Percentiles rank a stretch among this genome's conserved stretches.
Evolutionary conservation across 2,797 vertebrate species (phyloP).

Genomic region (Crocidura indochinensis): DNA sequence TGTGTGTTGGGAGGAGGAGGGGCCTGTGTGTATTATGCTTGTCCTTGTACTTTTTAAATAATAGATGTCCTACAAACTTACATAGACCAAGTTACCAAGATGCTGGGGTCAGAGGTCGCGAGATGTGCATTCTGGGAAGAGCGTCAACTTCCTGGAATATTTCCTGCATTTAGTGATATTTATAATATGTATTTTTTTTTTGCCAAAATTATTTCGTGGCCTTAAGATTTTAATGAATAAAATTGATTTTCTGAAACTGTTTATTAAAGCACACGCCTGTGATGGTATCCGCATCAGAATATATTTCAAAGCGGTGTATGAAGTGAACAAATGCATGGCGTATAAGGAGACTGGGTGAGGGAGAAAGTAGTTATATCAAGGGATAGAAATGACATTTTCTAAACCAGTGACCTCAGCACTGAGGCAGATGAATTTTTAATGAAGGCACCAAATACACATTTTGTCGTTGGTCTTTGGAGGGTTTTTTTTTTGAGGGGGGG

Average conservation of each 20-base stretch:
- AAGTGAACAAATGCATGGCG: background rate
- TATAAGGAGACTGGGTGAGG: background rate
- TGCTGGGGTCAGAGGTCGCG: slow-evolving; percentile 87
- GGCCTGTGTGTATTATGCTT: slow-evolving; percentile 89
- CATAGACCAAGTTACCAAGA: slow-evolving; percentile 87
- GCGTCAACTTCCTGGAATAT: slow-evolving; percentile 83
- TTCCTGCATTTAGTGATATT: slow-evolving; percentile 80
- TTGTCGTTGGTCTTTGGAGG: background rate
- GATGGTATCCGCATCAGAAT: slow-evolving; percentile 53
- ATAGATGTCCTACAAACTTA: slow-evolving; percentile 91
- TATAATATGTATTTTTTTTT: slow-evolving; percentile 36
- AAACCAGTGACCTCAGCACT: background rate
- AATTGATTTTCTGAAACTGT: slow-evolving; percentile 72
- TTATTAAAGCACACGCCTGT: slow-evolving; percentile 56
- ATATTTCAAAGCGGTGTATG: background rate
- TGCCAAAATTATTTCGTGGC: slow-evolving; percentile 63
- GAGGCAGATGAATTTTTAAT: background rate
- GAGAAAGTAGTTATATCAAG: background rate
- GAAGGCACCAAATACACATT: background rate
- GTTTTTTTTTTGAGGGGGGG: background rate
- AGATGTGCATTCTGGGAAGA: slow-evolving; percentile 85
- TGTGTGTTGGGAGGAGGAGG: slow-evolving; percentile 87
- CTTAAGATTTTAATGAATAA: slow-evolving; percentile 73
- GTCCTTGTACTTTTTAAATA: slow-evolving; percentile 92
- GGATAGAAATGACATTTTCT: slow-evolving; percentile 41